Evolutionary conservation across 2,888 invertebrate genomes (phyloP), one percentile per base, ranked within the genome.

Genomic region (Aplocera efformata): DNA sequence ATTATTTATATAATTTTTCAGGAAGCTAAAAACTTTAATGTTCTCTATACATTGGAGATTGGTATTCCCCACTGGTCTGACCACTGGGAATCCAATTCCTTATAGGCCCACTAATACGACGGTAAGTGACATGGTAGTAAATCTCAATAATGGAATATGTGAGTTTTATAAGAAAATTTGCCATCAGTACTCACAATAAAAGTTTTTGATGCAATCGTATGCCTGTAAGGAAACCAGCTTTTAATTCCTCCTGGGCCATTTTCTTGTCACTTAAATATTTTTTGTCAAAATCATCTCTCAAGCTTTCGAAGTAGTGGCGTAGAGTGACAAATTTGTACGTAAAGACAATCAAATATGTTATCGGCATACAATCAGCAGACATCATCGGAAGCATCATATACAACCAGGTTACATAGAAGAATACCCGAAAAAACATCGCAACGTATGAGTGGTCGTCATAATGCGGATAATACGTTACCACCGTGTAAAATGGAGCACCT

Each of bases 311-410:
- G 48, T 82, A 73, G 32, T 67, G 63, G 25, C 79, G 63, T 1
- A 85, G 53, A 1, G 80, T 80, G n/a, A 74, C 58, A 54, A 84
- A 85, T 53, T 85, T 84, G 35, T 66, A 72, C 1, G 78, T 58
- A 58, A 83, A 63, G 3, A 59, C 58, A 11, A 84, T 77, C 17
- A 85, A 69, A 50, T 84, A 81, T 4, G 73, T 65, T 40, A 84
- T 84, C 0, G 84, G 81, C 76, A 83, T 65, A 43, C 82, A 81
- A 57, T 85, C 85, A 0, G 79, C 74, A 1, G 79, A 73, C 74
- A 85, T 80, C 84, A 85, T 84, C 0, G 83, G 83, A 1, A 83
- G 56, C 85, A 84, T 85, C 83, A 84, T 80, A 41, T 82, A 82
- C 22, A 81, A 32, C 83, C 82, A 85, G 1, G 77, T 81, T 6